Evolutionary conservation across 92 coral and sea anemone species (phyloP).

Genomic region (Epizoanthus stellaris): DNA sequence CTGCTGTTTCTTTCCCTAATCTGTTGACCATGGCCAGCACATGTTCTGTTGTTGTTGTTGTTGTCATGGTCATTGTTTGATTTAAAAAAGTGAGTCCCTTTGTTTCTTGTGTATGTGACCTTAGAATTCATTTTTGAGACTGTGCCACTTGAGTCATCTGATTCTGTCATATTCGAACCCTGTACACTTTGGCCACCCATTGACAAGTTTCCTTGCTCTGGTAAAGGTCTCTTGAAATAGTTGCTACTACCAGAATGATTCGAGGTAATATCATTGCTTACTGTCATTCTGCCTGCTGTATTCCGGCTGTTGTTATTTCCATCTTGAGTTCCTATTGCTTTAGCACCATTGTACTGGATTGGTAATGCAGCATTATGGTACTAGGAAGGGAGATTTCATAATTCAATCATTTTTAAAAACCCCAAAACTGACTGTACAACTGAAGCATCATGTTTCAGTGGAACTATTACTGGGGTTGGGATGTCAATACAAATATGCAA

Average conservation of each 20-base stretch:
- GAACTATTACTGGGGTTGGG: too few relatives aligned
- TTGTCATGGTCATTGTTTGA: conserved; percentile 27
- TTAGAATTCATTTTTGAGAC: neutral
- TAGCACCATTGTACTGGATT: neutral
- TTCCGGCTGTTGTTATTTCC: neutral
- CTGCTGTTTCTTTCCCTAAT: neutral
- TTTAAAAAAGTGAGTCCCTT: neutral
- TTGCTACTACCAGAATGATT: neutral
- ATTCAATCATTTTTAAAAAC: neutral
- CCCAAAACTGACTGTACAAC: too few relatives aligned
- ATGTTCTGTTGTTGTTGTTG: neutral
- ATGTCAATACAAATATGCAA: too few relatives aligned
- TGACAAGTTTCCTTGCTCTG: neutral
- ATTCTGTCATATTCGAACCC: neutral
- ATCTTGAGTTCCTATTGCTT: neutral
- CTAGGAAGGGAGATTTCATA: neutral
- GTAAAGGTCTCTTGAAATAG: neutral
- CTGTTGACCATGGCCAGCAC: neutral
- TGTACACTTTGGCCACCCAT: neutral
- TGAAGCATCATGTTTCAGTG: too few relatives aligned
- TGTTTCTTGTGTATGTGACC: neutral
- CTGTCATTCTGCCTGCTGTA: too few relatives aligned
- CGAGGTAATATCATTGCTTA: neutral
- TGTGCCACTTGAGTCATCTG: neutral
- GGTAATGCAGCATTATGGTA: neutral